These are phyloP conservation scores for Clavelina lepadiformis DNA, from an alignment of 23 tunicate genomes.

Conservation along the genomic window DNA sequence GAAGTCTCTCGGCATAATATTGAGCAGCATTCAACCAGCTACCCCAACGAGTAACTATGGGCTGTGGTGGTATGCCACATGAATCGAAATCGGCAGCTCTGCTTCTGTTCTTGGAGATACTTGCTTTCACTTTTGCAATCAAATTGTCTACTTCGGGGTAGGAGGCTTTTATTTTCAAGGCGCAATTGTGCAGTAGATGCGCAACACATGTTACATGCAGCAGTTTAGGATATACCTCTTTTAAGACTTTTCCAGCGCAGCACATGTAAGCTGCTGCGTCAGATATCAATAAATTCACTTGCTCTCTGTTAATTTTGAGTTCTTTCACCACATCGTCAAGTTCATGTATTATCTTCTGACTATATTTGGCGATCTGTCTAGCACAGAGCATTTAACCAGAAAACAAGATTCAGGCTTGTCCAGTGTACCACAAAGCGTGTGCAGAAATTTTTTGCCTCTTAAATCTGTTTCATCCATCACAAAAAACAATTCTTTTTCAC, in stretches of 20 bases:
- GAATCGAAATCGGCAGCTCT: slow-evolving; percentile 19
- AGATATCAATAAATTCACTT: slow-evolving; percentile 20
- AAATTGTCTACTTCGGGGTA: slow-evolving; percentile 19
- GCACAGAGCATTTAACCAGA: slow-evolving; percentile 31
- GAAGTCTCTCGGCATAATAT: too few species aligned
- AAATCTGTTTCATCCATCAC: slow-evolving; percentile 11
- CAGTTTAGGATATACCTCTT: slow-evolving; percentile 12
- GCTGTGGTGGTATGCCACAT: slow-evolving; percentile 23
- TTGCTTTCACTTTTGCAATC: slow-evolving; percentile 24
- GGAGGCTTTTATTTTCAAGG: slow-evolving; percentile 8
- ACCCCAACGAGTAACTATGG: slow-evolving; percentile 19
- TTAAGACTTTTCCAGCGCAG: slow-evolving; percentile 9
- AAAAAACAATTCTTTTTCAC: slow-evolving; percentile 13
- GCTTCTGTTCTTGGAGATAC: slow-evolving; percentile 19
- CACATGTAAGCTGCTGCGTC: slow-evolving; percentile 32
- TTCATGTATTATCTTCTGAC: slow-evolving; percentile 25
- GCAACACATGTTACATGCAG: slow-evolving; percentile 16
- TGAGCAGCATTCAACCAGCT: slow-evolving; percentile 22
- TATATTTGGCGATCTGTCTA: slow-evolving; percentile 5
- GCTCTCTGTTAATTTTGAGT: slow-evolving; percentile 3
- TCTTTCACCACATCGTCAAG: slow-evolving; percentile 18
- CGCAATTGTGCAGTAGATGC: slow-evolving; percentile 19
- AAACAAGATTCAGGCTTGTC: slow-evolving; percentile 12
- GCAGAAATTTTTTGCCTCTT: slow-evolving; percentile 25
- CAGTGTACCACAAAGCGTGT: slow-evolving; percentile 23